Evolutionary conservation across 1,140 invertebrate species (phyloP).

Genomic region (Microplitis mediator): DNA sequence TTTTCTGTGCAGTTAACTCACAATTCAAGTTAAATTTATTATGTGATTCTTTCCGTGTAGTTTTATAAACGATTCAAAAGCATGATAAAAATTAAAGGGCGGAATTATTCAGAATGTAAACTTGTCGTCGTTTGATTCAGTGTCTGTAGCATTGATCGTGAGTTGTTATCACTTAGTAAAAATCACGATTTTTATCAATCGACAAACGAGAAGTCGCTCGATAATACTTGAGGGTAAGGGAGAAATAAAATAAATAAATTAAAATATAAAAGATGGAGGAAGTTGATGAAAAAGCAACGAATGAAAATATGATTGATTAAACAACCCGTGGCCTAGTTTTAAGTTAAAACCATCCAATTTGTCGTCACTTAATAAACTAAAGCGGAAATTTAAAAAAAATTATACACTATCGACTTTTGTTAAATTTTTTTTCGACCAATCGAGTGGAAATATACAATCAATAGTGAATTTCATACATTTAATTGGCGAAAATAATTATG

Average conservation of each 20-base stretch:
- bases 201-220: not conserved
- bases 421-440: not conserved
- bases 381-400: not conserved
- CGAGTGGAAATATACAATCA: not conserved
- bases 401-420: not conserved
- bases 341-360: not conserved
- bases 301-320: constrained; percentile 5
- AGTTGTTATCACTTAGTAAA: constrained; percentile 5
- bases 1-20: too few relatives aligned
- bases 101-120: constrained; percentile 12
- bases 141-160: not conserved
- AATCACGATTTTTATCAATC: constrained; percentile 14
- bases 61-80: constrained; percentile 7
- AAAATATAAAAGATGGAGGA: too few relatives aligned
- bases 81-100: not conserved
- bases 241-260: too few relatives aligned
- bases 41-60: not conserved
- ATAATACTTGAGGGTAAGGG: too few relatives aligned
- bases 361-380: not conserved
- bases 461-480: too few relatives aligned
- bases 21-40: too few relatives aligned
- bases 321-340: not conserved
- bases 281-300: not conserved
- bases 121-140: not conserved
- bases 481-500: too few relatives aligned